Percentiles rank a stretch among this genome's conserved stretches.
These are phyloP conservation scores for Lasioglossum figueresi DNA, from an alignment of 2,888 invertebrate genomes.

Conservation along the genomic window DNA sequence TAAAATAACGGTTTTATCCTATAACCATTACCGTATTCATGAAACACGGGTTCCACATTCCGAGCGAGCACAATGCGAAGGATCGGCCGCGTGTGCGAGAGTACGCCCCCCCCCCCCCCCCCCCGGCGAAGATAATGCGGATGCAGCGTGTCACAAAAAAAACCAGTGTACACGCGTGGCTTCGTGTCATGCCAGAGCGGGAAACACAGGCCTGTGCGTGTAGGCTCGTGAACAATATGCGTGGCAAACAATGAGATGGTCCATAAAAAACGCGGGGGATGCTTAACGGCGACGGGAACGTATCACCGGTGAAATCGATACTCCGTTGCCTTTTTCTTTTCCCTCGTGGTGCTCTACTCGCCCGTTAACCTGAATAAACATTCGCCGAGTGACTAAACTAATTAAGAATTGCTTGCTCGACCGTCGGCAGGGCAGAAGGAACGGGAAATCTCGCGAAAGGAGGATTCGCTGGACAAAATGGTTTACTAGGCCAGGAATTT, in stretches of 20 bases:
- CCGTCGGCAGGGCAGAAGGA: not conserved
- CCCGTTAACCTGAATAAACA: slow-evolving; percentile 35
- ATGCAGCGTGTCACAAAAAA: slow-evolving; percentile 27
- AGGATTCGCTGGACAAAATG: not conserved
- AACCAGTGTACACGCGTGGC: not conserved
- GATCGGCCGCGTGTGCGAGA: not conserved
- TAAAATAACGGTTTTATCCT: slow-evolving; percentile 6
- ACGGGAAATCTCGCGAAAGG: not conserved
- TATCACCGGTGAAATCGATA: slow-evolving; percentile 54
- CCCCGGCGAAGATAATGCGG: slow-evolving; percentile 6
- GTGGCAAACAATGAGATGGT: slow-evolving; percentile 46
- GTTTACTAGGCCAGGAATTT: not conserved
- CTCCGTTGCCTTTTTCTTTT: slow-evolving; percentile 17
- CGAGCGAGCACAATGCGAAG: not conserved
- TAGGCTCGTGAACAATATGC: slow-evolving; percentile 32
- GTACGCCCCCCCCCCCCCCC: not conserved
- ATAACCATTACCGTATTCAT: slow-evolving; percentile 9
- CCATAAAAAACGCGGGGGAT: slow-evolving; percentile 40
- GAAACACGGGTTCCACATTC: not conserved
- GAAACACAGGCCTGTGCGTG: slow-evolving; percentile 1
- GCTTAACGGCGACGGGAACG: slow-evolving; percentile 39
- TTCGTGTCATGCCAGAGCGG: not conserved
- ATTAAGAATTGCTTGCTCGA: not conserved
- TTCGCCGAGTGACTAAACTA: not conserved
- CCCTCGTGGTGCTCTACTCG: slow-evolving; percentile 21